Evolutionary conservation across 2,113 vertebrate species (phyloP).

Genomic region (Heptranchias perlo): DNA sequence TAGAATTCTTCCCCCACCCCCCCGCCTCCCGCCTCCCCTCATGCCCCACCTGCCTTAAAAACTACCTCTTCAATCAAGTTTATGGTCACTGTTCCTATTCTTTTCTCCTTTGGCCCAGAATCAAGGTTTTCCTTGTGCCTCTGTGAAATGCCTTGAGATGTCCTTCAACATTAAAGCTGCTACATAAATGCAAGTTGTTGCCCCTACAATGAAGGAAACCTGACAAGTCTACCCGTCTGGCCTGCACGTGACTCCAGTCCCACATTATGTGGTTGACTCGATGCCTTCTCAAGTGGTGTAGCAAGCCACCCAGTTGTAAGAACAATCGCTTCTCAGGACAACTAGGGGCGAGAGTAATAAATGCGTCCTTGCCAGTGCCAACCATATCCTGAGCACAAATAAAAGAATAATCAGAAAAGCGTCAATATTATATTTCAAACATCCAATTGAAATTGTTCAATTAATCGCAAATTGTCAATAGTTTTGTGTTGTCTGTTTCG

Average conservation of each 20-base stretch:
- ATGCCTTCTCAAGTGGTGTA: neutral
- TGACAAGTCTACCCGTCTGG: neutral
- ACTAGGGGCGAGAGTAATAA: too few relatives aligned
- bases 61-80: neutral
- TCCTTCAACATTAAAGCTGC: neutral
- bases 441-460: neutral
- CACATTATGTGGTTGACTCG: too few relatives aligned
- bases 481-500: neutral
- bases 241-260: neutral
- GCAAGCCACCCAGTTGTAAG: neutral
- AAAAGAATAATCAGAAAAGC: too few relatives aligned
- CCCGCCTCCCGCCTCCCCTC: neutral
- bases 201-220: neutral
- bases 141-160: neutral
- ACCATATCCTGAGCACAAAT: too few relatives aligned
- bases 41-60: neutral
- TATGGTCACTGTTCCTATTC: neutral
- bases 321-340: too few relatives aligned
- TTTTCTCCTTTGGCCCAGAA: neutral
- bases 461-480: neutral
- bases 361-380: too few relatives aligned
- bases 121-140: neutral
- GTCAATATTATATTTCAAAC: too few relatives aligned
- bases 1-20: neutral
- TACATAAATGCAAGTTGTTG: neutral